These are phyloP conservation scores for Scelioninae gen. 1 DNA, from an alignment of 2,888 invertebrate genomes.

Conservation along the genomic window DNA sequence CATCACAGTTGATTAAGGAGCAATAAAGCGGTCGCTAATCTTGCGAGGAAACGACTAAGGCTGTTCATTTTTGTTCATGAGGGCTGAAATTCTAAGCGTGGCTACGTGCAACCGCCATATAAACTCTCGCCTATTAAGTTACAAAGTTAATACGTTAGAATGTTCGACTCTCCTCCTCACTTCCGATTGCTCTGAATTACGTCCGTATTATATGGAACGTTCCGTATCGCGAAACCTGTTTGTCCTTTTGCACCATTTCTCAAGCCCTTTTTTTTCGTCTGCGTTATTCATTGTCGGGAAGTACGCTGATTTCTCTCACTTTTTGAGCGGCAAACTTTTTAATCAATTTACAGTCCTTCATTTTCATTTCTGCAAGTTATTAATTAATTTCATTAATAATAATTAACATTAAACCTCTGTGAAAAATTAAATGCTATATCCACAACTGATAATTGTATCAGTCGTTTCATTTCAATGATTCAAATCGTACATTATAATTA, in stretches of 20 bases:
- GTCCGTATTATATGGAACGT: conserved; percentile 39
- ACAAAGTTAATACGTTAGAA: conserved; percentile 65
- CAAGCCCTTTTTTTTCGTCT: conserved; percentile 36
- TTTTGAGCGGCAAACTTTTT: not conserved
- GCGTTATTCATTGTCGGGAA: conserved; percentile 57
- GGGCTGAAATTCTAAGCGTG: conserved; percentile 70
- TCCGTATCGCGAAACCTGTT: conserved; percentile 47
- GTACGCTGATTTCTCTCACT: conserved; percentile 39
- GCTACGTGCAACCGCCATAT: conserved; percentile 60
- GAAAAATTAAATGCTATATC: too few relatives aligned
- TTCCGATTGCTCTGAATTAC: conserved; percentile 67
- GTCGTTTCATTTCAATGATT: too few relatives aligned
- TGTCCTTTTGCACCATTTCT: conserved; percentile 53
- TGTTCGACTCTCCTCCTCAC: conserved; percentile 43
- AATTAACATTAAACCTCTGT: too few relatives aligned
- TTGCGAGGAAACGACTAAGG: conserved; percentile 46
- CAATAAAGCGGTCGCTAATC: conserved; percentile 53
- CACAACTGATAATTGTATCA: too few relatives aligned
- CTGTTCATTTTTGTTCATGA: conserved; percentile 69
- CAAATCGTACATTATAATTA: too few relatives aligned
- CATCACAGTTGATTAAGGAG: conserved; percentile 47
- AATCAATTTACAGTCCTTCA: not conserved
- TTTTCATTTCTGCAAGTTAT: not conserved
- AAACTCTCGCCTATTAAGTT: conserved; percentile 77
- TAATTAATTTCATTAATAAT: not conserved